Evolutionary conservation across 2,888 invertebrate genomes (phyloP).

Genomic region (Oscheius onirici): DNA sequence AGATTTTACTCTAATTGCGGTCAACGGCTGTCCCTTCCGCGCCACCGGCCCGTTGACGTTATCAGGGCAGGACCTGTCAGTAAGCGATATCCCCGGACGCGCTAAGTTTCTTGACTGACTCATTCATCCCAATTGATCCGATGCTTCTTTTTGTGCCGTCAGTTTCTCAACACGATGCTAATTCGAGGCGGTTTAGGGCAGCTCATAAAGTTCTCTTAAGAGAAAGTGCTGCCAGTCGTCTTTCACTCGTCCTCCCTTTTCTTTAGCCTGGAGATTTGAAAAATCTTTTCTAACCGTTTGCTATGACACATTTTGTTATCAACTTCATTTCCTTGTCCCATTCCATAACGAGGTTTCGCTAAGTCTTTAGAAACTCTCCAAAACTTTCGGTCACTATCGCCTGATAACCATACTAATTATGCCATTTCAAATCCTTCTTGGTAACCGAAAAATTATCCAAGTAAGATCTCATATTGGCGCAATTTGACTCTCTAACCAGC

Average conservation of each 20-base stretch:
- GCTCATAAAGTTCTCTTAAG: conserved; percentile 4
- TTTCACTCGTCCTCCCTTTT: neutral
- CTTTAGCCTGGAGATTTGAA: too few relatives aligned
- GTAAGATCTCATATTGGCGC: too few relatives aligned
- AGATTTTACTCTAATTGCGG: conserved; percentile 19
- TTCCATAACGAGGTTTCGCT: too few relatives aligned
- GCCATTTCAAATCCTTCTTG: too few relatives aligned
- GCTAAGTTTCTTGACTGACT: neutral
- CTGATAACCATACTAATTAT: too few relatives aligned
- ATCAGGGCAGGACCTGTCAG: neutral
- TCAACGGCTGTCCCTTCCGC: conserved; percentile 29
- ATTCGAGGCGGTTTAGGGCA: conserved; percentile 16
- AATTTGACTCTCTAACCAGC: too few relatives aligned
- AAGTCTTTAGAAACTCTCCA: too few relatives aligned
- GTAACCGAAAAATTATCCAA: too few relatives aligned
- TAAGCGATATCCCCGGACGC: conserved; percentile 12
- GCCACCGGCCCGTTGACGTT: conserved; percentile 9
- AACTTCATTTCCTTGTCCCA: too few relatives aligned
- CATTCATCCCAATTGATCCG: neutral
- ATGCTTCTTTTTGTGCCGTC: neutral
- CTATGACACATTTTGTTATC: too few relatives aligned
- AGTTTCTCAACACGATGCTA: conserved; percentile 12
- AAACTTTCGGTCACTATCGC: too few relatives aligned
- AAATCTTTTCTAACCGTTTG: too few relatives aligned
- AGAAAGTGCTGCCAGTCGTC: conserved; percentile 19